Conservation (phyloP, 2,113 vertebrate species). For the Brachyhypopomus occidentalis region DNA sequence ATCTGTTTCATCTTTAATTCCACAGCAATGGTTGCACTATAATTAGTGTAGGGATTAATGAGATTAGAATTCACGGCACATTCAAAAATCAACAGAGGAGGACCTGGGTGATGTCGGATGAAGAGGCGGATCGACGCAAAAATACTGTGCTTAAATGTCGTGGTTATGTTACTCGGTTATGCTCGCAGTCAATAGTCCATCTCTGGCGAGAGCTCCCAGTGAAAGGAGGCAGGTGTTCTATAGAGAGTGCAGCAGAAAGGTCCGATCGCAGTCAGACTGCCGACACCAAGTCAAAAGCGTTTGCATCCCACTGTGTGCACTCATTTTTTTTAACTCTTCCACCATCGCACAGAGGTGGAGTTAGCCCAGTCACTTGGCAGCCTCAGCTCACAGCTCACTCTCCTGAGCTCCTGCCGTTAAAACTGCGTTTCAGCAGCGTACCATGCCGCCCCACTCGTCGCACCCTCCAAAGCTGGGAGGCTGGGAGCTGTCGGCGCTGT, state of each 20-base stretch:
- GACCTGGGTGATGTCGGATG: not conserved
- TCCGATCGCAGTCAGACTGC: slow-evolving; percentile 33
- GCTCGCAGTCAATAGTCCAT: not conserved
- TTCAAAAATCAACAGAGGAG: not conserved
- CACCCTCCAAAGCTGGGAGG: slow-evolving; percentile 34
- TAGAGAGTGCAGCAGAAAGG: slow-evolving; percentile 23
- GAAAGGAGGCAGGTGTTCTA: slow-evolving; percentile 30
- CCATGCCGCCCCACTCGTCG: slow-evolving; percentile 45
- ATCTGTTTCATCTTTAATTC: slow-evolving; percentile 18
- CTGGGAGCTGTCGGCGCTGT: slow-evolving; percentile 28
- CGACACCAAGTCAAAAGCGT: slow-evolving; percentile 39
- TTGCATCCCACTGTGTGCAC: slow-evolving; percentile 41
- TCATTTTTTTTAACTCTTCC: slow-evolving; percentile 42
- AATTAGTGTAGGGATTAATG: slow-evolving; percentile 22
- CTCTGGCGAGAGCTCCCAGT: slow-evolving; percentile 10
- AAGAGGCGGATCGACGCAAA: not conserved
- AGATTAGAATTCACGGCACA: slow-evolving; percentile 5
- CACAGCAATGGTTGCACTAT: slow-evolving; percentile 12
- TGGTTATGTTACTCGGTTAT: not conserved
- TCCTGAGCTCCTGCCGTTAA: slow-evolving; percentile 48
- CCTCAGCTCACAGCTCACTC: slow-evolving; percentile 36
- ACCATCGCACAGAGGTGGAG: slow-evolving; percentile 43
- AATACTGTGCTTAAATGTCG: not conserved
- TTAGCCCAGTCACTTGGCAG: slow-evolving; percentile 41
- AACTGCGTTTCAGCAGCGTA: slow-evolving; percentile 50